Evolutionary conservation across 2,888 invertebrate genomes (phyloP).

Genomic region (Cepaea hortensis): DNA sequence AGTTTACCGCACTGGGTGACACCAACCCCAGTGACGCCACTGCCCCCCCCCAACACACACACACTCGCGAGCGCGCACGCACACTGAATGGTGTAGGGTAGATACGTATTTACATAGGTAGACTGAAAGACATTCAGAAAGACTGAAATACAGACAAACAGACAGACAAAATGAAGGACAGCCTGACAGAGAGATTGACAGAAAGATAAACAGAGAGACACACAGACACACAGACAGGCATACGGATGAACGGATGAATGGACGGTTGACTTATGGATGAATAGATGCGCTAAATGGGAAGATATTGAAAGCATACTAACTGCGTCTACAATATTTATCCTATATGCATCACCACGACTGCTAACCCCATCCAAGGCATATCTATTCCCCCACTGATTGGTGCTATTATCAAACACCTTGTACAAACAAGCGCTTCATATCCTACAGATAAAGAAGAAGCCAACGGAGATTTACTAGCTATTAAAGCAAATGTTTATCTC

Average conservation of each 20-base stretch:
- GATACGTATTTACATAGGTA: background rate
- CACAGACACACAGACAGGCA: background rate
- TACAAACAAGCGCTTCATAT: background rate
- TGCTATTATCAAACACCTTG: background rate
- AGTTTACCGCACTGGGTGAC: too few species aligned
- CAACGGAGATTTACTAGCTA: conserved; percentile 5
- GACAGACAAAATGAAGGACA: background rate
- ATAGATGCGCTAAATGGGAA: too few species aligned
- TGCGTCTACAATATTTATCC: too few species aligned
- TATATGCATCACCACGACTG: too few species aligned
- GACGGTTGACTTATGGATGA: too few species aligned
- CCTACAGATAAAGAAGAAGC: conserved; percentile 8
- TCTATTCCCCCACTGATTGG: too few species aligned
- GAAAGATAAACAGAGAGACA: background rate
- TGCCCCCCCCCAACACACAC: too few species aligned
- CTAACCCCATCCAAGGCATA: background rate
- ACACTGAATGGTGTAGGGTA: background rate
- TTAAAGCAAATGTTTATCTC: conserved; percentile 17
- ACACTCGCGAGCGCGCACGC: too few species aligned
- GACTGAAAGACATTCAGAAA: background rate
- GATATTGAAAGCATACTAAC: too few species aligned
- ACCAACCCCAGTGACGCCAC: too few species aligned
- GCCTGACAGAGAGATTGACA: background rate
- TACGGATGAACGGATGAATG: background rate
- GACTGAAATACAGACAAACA: background rate